Evolutionary conservation across 2,113 vertebrate genomes (phyloP).

Genomic region (Myxocyprinus asiaticus): DNA sequence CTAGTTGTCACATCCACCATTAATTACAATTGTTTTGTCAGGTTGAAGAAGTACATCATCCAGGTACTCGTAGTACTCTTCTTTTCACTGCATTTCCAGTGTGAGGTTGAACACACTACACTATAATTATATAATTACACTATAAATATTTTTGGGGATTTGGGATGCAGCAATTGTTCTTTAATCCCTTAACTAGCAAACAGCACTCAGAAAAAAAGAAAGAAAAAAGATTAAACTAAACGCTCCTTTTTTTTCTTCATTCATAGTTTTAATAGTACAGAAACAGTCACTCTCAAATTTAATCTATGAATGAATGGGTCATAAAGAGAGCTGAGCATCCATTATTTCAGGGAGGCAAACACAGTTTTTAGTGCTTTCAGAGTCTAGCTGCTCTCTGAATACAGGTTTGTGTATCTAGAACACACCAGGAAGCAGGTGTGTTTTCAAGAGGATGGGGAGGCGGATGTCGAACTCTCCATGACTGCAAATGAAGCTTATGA

Average conservation of each 20-base stretch:
- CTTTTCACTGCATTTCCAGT: too few species aligned
- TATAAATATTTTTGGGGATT: too few species aligned
- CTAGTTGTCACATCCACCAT: too few species aligned
- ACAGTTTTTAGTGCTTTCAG: not conserved
- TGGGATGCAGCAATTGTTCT: not conserved
- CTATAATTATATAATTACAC: too few species aligned
- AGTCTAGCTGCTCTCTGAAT: not conserved
- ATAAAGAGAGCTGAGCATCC: not conserved
- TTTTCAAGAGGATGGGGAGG: not conserved
- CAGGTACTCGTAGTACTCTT: too few species aligned
- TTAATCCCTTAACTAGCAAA: not conserved
- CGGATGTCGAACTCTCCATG: not conserved
- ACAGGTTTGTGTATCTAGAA: not conserved
- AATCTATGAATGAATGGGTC: too few species aligned
- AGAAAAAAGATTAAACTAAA: not conserved
- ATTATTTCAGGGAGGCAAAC: not conserved
- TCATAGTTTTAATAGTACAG: constrained; percentile 26
- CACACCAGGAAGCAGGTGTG: not conserved
- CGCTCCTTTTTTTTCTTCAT: not conserved
- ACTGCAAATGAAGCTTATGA: constrained; percentile 36
- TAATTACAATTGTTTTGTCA: too few species aligned
- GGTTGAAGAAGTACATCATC: too few species aligned
- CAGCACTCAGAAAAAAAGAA: not conserved
- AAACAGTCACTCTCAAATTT: not conserved
- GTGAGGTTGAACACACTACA: too few species aligned